These are phyloP conservation scores for Actias luna DNA, from an alignment of 2,888 invertebrate species.

Conservation along the genomic window DNA sequence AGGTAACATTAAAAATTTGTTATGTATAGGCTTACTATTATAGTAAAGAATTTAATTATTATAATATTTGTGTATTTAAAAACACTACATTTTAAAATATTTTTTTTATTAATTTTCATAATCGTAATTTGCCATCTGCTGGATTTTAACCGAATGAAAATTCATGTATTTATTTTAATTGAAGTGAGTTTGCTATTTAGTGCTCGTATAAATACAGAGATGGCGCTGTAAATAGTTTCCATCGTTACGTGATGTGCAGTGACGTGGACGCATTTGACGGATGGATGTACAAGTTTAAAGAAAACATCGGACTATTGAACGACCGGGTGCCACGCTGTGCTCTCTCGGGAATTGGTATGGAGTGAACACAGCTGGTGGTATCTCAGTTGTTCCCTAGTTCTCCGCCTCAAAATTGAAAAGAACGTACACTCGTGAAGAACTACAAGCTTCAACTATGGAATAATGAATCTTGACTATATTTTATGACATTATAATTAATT, in stretches of 20 bases:
- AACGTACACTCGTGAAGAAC: slow-evolving; percentile 10
- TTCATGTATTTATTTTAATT: neutral
- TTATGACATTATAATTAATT: neutral
- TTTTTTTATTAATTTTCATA: neutral
- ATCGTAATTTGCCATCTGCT: neutral
- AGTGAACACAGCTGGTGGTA: slow-evolving; percentile 99
- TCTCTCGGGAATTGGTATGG: slow-evolving; percentile 88
- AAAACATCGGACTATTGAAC: slow-evolving; percentile 78
- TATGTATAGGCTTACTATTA: neutral
- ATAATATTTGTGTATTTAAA: neutral
- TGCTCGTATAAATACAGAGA: neutral
- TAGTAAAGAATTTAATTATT: too few species aligned
- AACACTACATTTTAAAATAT: neutral
- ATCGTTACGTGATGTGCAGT: neutral
- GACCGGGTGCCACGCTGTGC: slow-evolving; percentile 99
- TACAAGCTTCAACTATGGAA: slow-evolving; percentile 10
- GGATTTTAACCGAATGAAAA: neutral
- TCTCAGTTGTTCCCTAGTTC: slow-evolving; percentile 91
- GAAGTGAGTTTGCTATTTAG: neutral
- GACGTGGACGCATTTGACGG: neutral
- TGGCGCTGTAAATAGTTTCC: slow-evolving; percentile 12
- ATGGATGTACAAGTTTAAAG: slow-evolving; percentile 23
- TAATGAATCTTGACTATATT: neutral
- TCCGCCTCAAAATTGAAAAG: slow-evolving; percentile 37
- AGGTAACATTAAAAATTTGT: too few species aligned